Conservation (phyloP, 1,140 invertebrate species). For the Diprion similis region DNA sequence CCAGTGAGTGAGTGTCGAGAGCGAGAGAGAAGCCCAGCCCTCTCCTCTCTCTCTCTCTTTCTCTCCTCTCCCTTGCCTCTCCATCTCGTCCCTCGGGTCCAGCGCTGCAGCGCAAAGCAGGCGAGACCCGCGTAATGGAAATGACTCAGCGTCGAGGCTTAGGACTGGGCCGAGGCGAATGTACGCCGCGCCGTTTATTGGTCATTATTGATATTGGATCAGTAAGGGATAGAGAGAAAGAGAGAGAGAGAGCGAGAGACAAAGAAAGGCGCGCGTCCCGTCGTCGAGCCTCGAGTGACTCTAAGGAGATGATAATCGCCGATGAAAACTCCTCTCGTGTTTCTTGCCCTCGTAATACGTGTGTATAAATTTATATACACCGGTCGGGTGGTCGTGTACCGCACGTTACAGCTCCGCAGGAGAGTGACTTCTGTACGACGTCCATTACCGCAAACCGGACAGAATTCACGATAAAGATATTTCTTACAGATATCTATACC, state of each 20-base stretch:
- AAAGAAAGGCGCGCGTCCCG: no score
- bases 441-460: no score
- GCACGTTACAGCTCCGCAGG: no score
- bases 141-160: not conserved
- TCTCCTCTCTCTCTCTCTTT: slow-evolving; percentile 16
- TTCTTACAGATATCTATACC: no score
- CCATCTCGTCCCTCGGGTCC: slow-evolving; percentile 17
- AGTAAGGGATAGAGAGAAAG: slow-evolving; percentile 28
- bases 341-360: not conserved
- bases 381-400: no score
- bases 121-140: slow-evolving; percentile 4
- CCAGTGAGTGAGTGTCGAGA: slow-evolving; percentile 6
- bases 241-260: slow-evolving; percentile 27
- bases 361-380: not conserved
- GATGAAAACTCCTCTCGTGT: not conserved
- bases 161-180: not conserved
- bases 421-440: no score
- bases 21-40: slow-evolving; percentile 19
- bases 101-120: not conserved
- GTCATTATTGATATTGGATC: slow-evolving; percentile 7
- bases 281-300: not conserved
- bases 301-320: slow-evolving; percentile 5
- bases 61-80: slow-evolving; percentile 18
- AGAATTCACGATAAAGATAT: no score
- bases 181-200: slow-evolving; percentile 6